Conservation (phyloP, 2,113 vertebrate genomes). For the Actenoides lindsayi region DNA sequence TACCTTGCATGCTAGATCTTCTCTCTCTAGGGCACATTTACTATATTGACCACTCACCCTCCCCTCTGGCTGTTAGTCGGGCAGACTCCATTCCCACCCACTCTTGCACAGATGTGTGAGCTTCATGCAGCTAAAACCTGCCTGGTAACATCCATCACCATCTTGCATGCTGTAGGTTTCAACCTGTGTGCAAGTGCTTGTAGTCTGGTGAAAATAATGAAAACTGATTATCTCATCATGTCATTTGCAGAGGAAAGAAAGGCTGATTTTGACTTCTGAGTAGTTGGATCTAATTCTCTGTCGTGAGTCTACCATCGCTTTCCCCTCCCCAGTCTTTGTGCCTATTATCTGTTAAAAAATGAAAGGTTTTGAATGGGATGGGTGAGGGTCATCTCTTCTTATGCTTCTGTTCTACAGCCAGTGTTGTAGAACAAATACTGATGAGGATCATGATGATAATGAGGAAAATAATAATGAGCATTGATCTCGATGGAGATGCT, state of each 20-base stretch:
- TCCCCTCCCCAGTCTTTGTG: not conserved
- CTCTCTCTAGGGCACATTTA: not conserved
- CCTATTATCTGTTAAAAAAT: not conserved
- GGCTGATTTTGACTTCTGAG: not conserved
- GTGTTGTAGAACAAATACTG: conserved; percentile 63
- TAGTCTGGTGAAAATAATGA: not conserved
- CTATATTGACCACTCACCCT: not conserved
- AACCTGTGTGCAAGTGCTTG: not conserved
- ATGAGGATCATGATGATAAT: conserved; percentile 65
- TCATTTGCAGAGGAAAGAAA: not conserved
- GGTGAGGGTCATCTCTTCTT: conserved; percentile 33
- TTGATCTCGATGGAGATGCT: conserved; percentile 58
- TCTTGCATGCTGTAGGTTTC: not conserved
- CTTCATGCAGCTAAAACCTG: not conserved
- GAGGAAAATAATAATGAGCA: conserved; percentile 70
- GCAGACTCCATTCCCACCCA: not conserved
- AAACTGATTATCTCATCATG: not conserved
- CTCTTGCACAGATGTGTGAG: not conserved
- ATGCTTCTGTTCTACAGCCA: not conserved
- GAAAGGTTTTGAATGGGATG: not conserved
- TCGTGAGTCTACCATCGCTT: not conserved
- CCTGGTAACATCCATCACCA: not conserved
- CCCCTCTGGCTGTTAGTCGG: not conserved
- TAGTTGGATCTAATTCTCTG: not conserved
- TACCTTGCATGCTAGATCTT: not conserved